Evolutionary conservation across 1,140 invertebrate species (phyloP), one percentile per base, ranked within the genome.

Genomic region (Drosophila lini): DNA sequence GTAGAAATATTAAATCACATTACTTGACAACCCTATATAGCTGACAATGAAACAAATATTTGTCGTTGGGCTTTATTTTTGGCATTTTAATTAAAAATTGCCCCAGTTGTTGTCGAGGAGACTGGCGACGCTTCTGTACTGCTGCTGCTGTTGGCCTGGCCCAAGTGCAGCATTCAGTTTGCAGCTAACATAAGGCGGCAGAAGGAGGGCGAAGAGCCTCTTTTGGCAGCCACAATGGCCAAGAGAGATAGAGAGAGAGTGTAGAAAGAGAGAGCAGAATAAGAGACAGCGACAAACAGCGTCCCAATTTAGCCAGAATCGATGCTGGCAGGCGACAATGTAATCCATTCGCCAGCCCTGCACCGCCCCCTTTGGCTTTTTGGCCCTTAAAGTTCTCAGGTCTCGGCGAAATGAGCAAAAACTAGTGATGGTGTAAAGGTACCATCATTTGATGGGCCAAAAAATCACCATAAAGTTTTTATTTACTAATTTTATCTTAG

Each of bases 31-130:
- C 68, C 59, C 74, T 50, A 53, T 9, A 28, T 25, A 47, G 22
- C 67, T 71, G 74, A 59, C 79, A 78, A 62, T 74, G 74, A 78
- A 81, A 74, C 59, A 81, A 74, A 60, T 74, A 81, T 68, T 59
- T 64, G 57, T 47, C 41, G 42, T 25, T 62, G 45, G 45, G 62
- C 74, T 63, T 68, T 80, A 58, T 78, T 78, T 78, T 62, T 59
- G 78, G 67, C 77, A 65, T 78, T 81, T 82, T 74, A 74, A 81
- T 81, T 74, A 81, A 74, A 81, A 78, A 57, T 55, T 78, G 80
- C 36, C 80, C 80, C 58, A 78, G 63, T 82, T 82, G 63, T 82
- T 81, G 73, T 68, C 40, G 41, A 6, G 36, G 48, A 75, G 45
- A 38, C 73, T 44, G 73, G 73, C 59, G 70, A 64, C 59, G 52